A percentile compares a stretch with the other conserved stretches of the same genome.
Evolutionary conservation across 2,797 vertebrate genomes (phyloP).

Genomic region (Anguilla obscura): DNA sequence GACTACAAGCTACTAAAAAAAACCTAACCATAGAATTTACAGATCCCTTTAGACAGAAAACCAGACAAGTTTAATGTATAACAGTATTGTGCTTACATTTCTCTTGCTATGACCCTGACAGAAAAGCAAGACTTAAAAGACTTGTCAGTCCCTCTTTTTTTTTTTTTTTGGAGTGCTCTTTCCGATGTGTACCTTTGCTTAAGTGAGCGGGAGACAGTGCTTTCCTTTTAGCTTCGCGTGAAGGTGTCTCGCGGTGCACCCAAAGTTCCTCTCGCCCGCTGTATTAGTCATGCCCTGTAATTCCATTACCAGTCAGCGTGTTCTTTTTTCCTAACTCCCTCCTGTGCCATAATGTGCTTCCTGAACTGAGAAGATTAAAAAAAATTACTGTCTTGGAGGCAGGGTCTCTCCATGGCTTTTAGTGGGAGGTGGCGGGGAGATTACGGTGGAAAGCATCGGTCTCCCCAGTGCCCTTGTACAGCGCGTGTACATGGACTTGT

Average conservation of each 20-base stretch:
- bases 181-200: conserved; percentile 19
- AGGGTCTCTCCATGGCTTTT: conserved; percentile 58
- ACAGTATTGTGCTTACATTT: background rate
- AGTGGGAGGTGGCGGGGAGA: conserved; percentile 57
- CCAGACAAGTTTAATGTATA: background rate
- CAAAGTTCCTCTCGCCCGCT: conserved; percentile 67
- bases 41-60: conserved; percentile 2
- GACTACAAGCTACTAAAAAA: background rate
- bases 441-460: conserved; percentile 59
- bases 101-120: background rate
- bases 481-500: too few relatives aligned
- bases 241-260: conserved; percentile 54
- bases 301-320: conserved; percentile 74
- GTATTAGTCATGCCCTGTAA: conserved; percentile 76
- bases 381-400: conserved; percentile 72
- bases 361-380: conserved; percentile 75
- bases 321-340: conserved; percentile 72
- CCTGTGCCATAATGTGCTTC: conserved; percentile 71
- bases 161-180: background rate
- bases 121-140: conserved; percentile 9
- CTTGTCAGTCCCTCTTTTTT: background rate
- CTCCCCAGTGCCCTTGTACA: conserved; percentile 38
- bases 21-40: background rate
- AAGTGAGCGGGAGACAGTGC: conserved; percentile 43
- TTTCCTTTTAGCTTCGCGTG: conserved; percentile 57